phyloP scores from a whole-genome alignment of 2,113 vertebrate genomes.

The Cettia cetti region DNA sequence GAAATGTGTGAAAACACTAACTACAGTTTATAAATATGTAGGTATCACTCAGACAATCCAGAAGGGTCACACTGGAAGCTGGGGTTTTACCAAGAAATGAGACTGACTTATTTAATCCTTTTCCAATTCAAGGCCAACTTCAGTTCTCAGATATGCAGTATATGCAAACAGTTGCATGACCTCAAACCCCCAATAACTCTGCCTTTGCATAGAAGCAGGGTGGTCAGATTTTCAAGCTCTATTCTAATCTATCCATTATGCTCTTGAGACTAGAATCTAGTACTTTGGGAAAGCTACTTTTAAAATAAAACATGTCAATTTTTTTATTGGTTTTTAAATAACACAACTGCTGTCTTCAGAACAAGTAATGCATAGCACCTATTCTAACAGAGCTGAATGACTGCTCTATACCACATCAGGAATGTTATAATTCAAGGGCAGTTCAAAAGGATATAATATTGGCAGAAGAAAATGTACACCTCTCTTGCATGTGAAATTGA shows the following conservation, averaged over 20 bases:
- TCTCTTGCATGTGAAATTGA: not conserved
- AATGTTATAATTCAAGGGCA: not conserved
- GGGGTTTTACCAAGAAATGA: not conserved
- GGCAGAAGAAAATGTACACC: not conserved
- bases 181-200: not conserved
- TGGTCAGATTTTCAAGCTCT: not conserved
- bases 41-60: not conserved
- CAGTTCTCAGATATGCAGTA: not conserved
- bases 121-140: slow-evolving; percentile 12
- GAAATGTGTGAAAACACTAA: slow-evolving; percentile 26
- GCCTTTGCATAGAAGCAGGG: not conserved
- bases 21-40: not conserved
- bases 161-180: not conserved
- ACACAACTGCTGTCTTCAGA: not conserved
- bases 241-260: not conserved
- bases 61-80: not conserved
- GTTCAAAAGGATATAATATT: not conserved
- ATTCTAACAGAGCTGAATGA: not conserved
- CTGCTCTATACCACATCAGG: not conserved
- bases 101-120: not conserved
- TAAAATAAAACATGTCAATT: not conserved
- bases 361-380: not conserved
- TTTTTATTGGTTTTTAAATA: not conserved
- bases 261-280: not conserved
- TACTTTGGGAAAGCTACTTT: not conserved